Percentiles rank a stretch among this genome's conserved stretches.
These are phyloP conservation scores for Chrysemys picta DNA, from an alignment of 2,113 vertebrate species.

Conservation along the genomic window DNA sequence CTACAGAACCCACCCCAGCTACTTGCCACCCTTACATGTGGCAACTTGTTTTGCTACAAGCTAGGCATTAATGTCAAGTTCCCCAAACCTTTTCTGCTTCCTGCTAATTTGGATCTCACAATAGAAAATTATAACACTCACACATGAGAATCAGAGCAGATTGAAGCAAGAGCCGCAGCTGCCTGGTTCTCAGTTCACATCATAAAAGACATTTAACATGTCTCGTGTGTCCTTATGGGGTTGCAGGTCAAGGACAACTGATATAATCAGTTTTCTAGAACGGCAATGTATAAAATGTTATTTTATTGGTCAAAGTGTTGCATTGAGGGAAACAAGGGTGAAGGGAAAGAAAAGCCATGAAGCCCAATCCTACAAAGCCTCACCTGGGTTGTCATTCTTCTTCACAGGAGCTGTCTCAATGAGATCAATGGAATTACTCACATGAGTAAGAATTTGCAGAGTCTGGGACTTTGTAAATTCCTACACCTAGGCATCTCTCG, in stretches of 20 bases:
- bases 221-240: conserved; percentile 9
- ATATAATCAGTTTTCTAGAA: not conserved
- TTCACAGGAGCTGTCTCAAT: too few relatives aligned
- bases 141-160: conserved; percentile 30
- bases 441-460: not conserved
- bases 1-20: not conserved
- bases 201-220: not conserved
- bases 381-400: too few relatives aligned
- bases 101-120: conserved; percentile 53
- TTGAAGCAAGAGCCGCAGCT: conserved; percentile 46
- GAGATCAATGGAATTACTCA: not conserved
- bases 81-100: conserved; percentile 47
- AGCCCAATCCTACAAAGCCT: not conserved
- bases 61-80: conserved; percentile 62
- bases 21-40: conserved; percentile 29
- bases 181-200: conserved; percentile 19
- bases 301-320: not conserved
- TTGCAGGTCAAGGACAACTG: conserved; percentile 28
- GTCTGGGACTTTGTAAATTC: not conserved
- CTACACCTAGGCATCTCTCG: too few relatives aligned
- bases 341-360: not conserved
- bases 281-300: not conserved
- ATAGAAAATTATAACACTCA: conserved; percentile 36
- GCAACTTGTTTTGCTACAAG: conserved; percentile 28
- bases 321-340: not conserved